phyloP scores from a whole-genome alignment of 2,113 vertebrate genomes.

The Glaucomys volans region DNA sequence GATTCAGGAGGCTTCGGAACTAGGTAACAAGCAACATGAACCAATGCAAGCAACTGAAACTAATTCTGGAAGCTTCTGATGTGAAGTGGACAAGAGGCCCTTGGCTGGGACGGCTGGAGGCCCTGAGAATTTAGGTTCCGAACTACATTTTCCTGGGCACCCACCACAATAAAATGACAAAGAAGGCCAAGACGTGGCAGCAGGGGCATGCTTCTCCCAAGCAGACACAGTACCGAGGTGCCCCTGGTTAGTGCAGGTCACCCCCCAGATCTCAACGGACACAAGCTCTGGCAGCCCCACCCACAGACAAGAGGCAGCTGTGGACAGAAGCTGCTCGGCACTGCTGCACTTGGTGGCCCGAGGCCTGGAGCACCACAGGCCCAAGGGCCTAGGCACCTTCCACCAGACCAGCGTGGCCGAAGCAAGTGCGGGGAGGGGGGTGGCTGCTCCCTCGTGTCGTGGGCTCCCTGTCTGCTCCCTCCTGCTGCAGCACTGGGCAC shows the following conservation, averaged over 20 bases:
- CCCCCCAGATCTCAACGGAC: neutral
- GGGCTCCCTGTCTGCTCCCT: neutral
- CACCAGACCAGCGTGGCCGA: neutral
- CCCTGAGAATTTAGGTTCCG: neutral
- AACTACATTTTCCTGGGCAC: neutral
- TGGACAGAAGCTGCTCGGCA: neutral
- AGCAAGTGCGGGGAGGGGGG: neutral
- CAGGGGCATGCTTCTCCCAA: neutral
- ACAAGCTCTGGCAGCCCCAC: neutral
- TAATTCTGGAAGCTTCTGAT: neutral
- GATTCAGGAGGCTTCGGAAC: neutral
- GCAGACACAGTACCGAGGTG: too few species aligned
- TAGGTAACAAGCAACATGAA: neutral
- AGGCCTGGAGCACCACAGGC: neutral
- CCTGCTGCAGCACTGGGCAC: neutral
- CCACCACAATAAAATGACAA: neutral
- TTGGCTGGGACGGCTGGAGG: too few species aligned
- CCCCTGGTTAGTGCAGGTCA: neutral
- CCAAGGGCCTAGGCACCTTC: neutral
- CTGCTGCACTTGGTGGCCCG: rapidly evolving
- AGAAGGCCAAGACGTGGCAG: rapidly evolving
- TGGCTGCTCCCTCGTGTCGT: neutral
- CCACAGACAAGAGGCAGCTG: neutral
- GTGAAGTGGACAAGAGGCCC: neutral
- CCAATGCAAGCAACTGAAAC: neutral